Percentiles rank a stretch among this genome's conserved stretches.
These are phyloP conservation scores for Euplagia quadripunctaria DNA, from an alignment of 2,888 invertebrate species.

Conservation along the genomic window DNA sequence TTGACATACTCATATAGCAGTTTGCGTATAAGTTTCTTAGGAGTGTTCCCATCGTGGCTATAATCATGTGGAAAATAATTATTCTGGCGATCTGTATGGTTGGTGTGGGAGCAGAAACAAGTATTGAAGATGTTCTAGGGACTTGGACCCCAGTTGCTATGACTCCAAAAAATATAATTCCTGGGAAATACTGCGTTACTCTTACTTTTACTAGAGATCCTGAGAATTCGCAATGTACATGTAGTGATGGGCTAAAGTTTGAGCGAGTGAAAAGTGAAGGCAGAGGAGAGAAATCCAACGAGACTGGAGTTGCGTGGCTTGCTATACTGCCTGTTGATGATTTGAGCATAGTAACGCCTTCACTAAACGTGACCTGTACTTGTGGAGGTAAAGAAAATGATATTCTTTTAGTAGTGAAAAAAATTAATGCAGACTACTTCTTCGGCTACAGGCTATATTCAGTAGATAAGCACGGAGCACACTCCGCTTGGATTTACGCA, in stretches of 20 bases:
- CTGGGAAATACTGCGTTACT: background rate
- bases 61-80: conserved; percentile 10
- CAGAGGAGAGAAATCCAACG: background rate
- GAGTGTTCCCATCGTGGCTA: background rate
- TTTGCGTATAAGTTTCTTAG: background rate
- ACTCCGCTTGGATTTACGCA: background rate
- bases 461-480: too few relatives aligned
- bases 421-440: background rate
- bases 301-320: background rate
- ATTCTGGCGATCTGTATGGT: background rate
- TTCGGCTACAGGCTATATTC: background rate
- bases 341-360: background rate
- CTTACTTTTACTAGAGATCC: background rate
- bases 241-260: background rate
- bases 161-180: too few relatives aligned
- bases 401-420: background rate
- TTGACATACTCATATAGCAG: background rate
- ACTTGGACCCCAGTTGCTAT: conserved; percentile 1
- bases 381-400: background rate
- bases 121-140: background rate
- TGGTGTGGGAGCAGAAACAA: background rate
- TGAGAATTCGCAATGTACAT: conserved; percentile 3
- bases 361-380: background rate
- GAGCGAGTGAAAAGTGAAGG: background rate
- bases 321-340: conserved; percentile 2